Percentiles rank a stretch among this genome's conserved stretches.
Evolutionary conservation across 2,113 vertebrate species (phyloP).

Genomic region (Coreoperca whiteheadi): DNA sequence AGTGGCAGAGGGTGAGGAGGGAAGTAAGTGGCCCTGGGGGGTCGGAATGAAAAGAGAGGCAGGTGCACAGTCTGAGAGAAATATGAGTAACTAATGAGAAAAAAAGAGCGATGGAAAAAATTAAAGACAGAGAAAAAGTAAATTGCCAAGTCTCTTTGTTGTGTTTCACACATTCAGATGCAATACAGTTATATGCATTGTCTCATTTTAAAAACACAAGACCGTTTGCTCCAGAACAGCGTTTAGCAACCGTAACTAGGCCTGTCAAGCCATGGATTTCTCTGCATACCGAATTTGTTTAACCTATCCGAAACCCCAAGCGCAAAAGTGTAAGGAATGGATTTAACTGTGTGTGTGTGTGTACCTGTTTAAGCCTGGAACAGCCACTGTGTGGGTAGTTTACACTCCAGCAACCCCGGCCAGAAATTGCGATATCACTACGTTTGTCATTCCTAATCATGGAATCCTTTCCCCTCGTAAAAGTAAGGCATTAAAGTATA

Average conservation of each 20-base stretch:
- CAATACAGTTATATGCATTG: not conserved
- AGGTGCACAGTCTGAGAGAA: conserved; percentile 47
- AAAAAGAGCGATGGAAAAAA: not conserved
- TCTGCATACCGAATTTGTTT: not conserved
- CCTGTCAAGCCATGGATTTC: not conserved
- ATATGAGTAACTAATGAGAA: conserved; percentile 29
- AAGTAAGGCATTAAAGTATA: not conserved
- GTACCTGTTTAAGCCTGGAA: not conserved
- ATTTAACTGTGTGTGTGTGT: not conserved
- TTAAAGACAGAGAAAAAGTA: not conserved
- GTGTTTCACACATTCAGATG: not conserved
- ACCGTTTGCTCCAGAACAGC: not conserved
- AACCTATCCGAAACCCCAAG: too few species aligned
- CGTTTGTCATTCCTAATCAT: not conserved
- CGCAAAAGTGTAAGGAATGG: too few species aligned
- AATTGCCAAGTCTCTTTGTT: not conserved
- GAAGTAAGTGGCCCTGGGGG: conserved; percentile 6
- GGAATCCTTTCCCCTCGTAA: not conserved
- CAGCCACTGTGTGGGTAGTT: not conserved
- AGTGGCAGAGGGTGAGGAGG: conserved; percentile 23
- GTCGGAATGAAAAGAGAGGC: conserved; percentile 23
- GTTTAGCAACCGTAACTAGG: not conserved
- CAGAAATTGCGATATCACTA: not conserved
- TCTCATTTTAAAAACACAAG: not conserved
- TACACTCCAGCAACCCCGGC: too few species aligned